Percentiles rank a stretch among this genome's conserved stretches.
These are phyloP conservation scores for Ophioninae sp. DNA, from an alignment of 2,888 invertebrate genomes.

Conservation along the genomic window DNA sequence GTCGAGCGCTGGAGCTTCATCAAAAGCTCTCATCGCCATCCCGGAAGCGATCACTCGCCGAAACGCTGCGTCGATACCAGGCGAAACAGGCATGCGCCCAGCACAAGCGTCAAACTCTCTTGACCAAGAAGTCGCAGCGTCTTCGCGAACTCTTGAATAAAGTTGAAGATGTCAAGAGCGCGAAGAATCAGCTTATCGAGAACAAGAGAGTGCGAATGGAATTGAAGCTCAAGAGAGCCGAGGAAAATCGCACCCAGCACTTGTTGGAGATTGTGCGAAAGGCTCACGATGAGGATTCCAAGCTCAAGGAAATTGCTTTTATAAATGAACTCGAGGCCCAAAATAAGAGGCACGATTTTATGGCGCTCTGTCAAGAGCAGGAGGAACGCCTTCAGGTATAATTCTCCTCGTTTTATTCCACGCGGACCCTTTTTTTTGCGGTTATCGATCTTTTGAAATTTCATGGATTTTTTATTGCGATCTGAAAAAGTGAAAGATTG, in stretches of 20 bases:
- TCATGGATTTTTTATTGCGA: not conserved
- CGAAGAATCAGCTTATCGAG: slow-evolving; percentile 92
- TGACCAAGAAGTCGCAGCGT: slow-evolving; percentile 92
- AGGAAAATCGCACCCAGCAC: slow-evolving; percentile 93
- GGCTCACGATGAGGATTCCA: slow-evolving; percentile 98
- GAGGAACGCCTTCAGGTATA: slow-evolving; percentile 85
- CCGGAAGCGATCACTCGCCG: slow-evolving; percentile 91
- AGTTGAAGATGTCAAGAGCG: slow-evolving; percentile 91
- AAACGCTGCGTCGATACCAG: slow-evolving; percentile 90
- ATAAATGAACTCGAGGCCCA: slow-evolving; percentile 98
- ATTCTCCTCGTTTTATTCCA: not conserved
- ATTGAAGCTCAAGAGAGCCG: slow-evolving; percentile 90
- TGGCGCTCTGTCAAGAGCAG: slow-evolving; percentile 90
- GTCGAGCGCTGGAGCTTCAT: slow-evolving; percentile 94
- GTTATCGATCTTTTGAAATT: not conserved
- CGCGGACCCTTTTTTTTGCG: not conserved
- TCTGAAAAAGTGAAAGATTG: not conserved
- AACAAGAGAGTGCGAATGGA: slow-evolving; percentile 90
- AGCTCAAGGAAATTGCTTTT: slow-evolving; percentile 97
- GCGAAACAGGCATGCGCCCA: slow-evolving; percentile 96
- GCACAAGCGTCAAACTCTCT: slow-evolving; percentile 90
- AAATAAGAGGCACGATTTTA: slow-evolving; percentile 95
- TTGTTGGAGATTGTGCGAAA: slow-evolving; percentile 91
- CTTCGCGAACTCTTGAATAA: slow-evolving; percentile 92
- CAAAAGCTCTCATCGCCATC: slow-evolving; percentile 96